Percentiles rank a stretch among this genome's conserved stretches.
These are phyloP conservation scores for mouse (Mus musculus) DNA, from an alignment of 2,113 vertebrate species.

Conservation along the genomic window DNA sequence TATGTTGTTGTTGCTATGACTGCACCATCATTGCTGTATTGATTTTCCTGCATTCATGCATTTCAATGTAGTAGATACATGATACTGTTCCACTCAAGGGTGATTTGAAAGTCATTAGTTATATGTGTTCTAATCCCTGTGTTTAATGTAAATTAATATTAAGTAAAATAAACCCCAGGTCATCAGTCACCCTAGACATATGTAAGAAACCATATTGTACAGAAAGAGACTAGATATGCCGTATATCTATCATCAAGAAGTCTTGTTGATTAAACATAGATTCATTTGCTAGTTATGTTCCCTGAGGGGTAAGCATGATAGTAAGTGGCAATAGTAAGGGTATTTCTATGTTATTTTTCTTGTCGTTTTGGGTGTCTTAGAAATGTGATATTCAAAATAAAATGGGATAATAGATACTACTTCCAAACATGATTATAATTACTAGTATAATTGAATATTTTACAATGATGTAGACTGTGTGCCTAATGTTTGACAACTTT, in stretches of 20 bases:
- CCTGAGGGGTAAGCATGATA: background rate
- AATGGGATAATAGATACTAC: background rate
- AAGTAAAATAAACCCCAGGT: background rate
- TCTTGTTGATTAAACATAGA: background rate
- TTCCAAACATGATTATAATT: background rate
- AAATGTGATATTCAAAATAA: conserved; percentile 29
- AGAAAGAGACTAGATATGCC: background rate
- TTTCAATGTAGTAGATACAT: background rate
- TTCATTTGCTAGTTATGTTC: background rate
- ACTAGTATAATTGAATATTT: conserved; percentile 21
- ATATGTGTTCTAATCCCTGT: background rate
- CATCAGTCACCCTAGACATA: background rate
- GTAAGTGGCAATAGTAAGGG: background rate
- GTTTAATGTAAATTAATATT: background rate
- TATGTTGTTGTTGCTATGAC: background rate
- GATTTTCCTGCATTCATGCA: background rate
- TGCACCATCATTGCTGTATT: background rate
- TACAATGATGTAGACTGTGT: background rate
- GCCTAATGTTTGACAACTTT: background rate
- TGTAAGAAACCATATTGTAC: background rate
- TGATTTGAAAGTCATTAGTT: background rate
- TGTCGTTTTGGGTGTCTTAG: conserved; percentile 8
- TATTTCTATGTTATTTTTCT: background rate
- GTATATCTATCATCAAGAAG: background rate
- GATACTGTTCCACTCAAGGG: background rate